phyloP scores from a whole-genome alignment of 1,140 invertebrate genomes.

The Hyphantria cunea region DNA sequence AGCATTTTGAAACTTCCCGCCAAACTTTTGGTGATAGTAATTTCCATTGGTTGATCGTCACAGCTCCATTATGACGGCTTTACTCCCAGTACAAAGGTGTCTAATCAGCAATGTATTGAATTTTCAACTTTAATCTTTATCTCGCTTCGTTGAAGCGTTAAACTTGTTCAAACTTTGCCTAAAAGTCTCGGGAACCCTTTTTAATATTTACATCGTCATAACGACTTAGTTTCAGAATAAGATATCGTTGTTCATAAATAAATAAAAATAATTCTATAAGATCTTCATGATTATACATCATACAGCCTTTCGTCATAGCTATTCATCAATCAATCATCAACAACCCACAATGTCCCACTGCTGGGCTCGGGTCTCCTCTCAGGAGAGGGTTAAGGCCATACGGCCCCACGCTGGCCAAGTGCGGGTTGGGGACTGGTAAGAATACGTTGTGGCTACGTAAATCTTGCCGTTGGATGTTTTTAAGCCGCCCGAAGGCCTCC shows the following conservation, averaged over 20 bases:
- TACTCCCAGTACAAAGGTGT: background rate
- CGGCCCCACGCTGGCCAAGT: no score
- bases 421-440: no score
- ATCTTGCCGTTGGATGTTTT: no score
- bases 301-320: no score
- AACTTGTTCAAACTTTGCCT: constrained; percentile 6
- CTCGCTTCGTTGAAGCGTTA: background rate
- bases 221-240: constrained; percentile 8
- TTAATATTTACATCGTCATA: constrained; percentile 17
- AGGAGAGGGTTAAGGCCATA: no score
- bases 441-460: no score
- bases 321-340: no score
- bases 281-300: no score
- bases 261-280: no score
- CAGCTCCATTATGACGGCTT: background rate
- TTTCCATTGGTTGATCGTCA: constrained; percentile 1
- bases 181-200: constrained; percentile 5
- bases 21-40: background rate
- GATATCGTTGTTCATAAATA: background rate
- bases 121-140: constrained; percentile 9
- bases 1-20: background rate
- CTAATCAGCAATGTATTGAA: constrained; percentile 19
- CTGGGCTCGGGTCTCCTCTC: no score
- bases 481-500: no score
- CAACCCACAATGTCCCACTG: no score